Evolutionary conservation across 2,113 vertebrate genomes (phyloP).

Genomic region (Prunella himalayana): DNA sequence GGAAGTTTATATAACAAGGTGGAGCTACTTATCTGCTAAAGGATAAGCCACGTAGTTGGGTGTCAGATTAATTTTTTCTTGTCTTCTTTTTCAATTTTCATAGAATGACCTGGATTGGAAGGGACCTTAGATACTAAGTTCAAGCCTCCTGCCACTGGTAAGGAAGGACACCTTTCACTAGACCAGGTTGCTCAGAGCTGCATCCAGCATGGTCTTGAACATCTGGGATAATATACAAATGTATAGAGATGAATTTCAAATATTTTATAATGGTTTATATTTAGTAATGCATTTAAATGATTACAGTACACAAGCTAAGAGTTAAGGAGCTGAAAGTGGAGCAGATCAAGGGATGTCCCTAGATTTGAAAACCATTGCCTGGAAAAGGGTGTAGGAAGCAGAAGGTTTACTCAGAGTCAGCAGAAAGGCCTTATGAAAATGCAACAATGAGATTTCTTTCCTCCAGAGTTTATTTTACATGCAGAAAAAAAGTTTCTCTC

Average conservation of each 20-base stretch:
- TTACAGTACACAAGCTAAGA: neutral
- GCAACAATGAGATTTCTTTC: neutral
- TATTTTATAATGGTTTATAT: neutral
- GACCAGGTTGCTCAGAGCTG: neutral
- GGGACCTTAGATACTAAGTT: neutral
- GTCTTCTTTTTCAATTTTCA: neutral
- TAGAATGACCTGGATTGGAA: neutral
- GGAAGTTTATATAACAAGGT: neutral
- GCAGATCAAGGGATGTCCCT: neutral
- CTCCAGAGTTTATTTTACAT: neutral
- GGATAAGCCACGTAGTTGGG: neutral
- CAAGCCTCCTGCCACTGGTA: accelerated
- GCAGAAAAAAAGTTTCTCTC: neutral
- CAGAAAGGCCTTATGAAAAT: neutral
- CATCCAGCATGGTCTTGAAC: neutral
- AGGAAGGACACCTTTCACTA: neutral
- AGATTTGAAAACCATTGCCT: neutral
- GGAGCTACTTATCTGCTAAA: neutral
- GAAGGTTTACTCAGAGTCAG: neutral
- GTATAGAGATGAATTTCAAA: neutral
- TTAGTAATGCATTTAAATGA: neutral
- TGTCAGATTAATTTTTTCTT: neutral
- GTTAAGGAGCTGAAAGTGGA: neutral
- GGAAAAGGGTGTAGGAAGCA: neutral
- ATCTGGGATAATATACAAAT: neutral